phyloP scores from a whole-genome alignment of 2,113 vertebrate species.

The Actenoides hombroni region DNA sequence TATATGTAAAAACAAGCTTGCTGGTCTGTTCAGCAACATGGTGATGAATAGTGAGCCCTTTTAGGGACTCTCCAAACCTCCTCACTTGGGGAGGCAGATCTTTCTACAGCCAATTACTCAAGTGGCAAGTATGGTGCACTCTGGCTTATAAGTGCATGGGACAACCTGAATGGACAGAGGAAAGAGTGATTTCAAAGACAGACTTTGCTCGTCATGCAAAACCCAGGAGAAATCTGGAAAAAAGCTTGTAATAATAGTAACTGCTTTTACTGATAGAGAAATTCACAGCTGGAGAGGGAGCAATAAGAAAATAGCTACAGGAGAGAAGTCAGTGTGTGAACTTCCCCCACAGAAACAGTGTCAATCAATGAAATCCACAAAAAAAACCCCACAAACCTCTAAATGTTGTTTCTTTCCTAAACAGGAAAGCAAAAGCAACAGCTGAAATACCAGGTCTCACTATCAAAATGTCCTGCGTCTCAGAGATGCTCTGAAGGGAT shows the following conservation, averaged over 20 bases:
- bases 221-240: neutral
- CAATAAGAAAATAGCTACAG: neutral
- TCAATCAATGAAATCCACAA: neutral
- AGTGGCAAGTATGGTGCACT: neutral
- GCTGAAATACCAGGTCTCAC: neutral
- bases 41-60: neutral
- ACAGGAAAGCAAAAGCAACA: neutral
- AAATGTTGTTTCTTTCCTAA: neutral
- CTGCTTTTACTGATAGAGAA: neutral
- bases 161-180: neutral
- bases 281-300: neutral
- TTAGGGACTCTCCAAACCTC: neutral
- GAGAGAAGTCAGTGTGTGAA: neutral
- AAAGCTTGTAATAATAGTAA: neutral
- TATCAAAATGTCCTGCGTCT: neutral
- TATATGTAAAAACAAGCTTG: neutral
- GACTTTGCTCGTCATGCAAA: neutral
- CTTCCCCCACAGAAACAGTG: neutral
- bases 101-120: neutral
- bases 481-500: neutral
- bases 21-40: fast-evolving
- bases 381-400: neutral
- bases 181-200: neutral
- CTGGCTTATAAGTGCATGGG: neutral
- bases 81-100: neutral